Conservation (phyloP, 2,888 invertebrate genomes). For the Lissocephala sabroskyi region DNA sequence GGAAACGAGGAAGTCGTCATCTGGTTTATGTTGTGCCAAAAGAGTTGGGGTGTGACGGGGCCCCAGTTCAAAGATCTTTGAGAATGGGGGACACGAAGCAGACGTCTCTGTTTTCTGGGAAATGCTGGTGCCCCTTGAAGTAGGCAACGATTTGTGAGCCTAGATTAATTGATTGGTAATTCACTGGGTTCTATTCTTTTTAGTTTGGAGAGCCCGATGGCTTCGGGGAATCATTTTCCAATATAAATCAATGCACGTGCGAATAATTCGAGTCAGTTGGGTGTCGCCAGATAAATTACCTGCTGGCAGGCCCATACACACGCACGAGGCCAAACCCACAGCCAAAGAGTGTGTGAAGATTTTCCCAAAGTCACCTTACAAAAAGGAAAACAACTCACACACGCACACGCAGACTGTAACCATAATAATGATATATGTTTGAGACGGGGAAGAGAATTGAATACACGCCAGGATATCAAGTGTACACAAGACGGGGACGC, state of each 20-base stretch:
- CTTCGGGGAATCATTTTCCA: slow-evolving; percentile 34
- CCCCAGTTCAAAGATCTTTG: slow-evolving; percentile 37
- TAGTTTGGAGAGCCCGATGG: slow-evolving; percentile 17
- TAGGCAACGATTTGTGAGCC: slow-evolving; percentile 26
- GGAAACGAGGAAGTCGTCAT: slow-evolving; percentile 58
- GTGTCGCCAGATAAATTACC: slow-evolving; percentile 47
- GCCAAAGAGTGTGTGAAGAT: slow-evolving; percentile 44
- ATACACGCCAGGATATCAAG: slow-evolving; percentile 65
- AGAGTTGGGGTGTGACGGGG: slow-evolving; percentile 50
- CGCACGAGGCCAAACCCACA: slow-evolving; percentile 45
- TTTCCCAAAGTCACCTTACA: slow-evolving; percentile 48
- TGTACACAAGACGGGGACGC: slow-evolving; percentile 45
- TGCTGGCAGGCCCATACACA: slow-evolving; percentile 48
- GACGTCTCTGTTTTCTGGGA: too few relatives aligned
- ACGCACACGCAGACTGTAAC: slow-evolving; percentile 25
- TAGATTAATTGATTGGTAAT: too few relatives aligned
- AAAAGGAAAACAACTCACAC: slow-evolving; percentile 13
- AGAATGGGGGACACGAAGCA: slow-evolving; percentile 12
- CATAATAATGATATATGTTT: slow-evolving; percentile 33
- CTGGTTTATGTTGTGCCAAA: slow-evolving; percentile 56
- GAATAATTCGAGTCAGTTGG: slow-evolving; percentile 36
- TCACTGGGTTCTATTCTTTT: too few relatives aligned
- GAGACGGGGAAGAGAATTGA: slow-evolving; percentile 21
- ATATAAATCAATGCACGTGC: slow-evolving; percentile 55
- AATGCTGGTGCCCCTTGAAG: slow-evolving; percentile 18